Conservation (phyloP, 2,113 vertebrate species). For the Galeopterus variegatus region DNA sequence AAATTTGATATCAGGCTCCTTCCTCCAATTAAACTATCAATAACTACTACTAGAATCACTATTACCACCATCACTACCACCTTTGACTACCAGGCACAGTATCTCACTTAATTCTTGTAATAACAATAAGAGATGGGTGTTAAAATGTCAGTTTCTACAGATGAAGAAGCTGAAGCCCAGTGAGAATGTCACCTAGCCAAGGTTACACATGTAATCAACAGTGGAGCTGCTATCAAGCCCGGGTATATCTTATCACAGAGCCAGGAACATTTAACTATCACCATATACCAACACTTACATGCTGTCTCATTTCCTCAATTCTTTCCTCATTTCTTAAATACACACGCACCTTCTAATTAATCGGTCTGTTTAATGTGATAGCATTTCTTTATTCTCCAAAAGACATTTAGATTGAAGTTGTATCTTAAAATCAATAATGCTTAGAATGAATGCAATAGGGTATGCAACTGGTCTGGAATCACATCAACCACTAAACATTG, state of each 20-base stretch:
- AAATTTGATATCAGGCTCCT: not conserved
- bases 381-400: slow-evolving; percentile 48
- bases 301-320: not conserved
- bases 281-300: not conserved
- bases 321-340: slow-evolving; percentile 3
- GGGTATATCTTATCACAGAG: not conserved
- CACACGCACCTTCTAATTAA: not conserved
- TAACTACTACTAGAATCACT: not conserved
- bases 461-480: not conserved
- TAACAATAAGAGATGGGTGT: not conserved
- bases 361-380: not conserved
- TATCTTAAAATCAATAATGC: slow-evolving; percentile 50
- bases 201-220: not conserved
- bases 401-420: slow-evolving; percentile 47
- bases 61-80: not conserved
- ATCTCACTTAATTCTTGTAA: not conserved
- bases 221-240: not conserved
- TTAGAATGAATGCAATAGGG: slow-evolving; percentile 39
- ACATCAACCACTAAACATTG: not conserved
- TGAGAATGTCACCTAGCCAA: not conserved
- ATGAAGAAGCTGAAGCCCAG: not conserved
- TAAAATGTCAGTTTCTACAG: not conserved
- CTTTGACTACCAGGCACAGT: not conserved
- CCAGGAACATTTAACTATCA: not conserved
- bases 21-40: not conserved